Base-by-base conservation (phyloP, 2,113 vertebrate species). In the Labeo catla region DNA sequence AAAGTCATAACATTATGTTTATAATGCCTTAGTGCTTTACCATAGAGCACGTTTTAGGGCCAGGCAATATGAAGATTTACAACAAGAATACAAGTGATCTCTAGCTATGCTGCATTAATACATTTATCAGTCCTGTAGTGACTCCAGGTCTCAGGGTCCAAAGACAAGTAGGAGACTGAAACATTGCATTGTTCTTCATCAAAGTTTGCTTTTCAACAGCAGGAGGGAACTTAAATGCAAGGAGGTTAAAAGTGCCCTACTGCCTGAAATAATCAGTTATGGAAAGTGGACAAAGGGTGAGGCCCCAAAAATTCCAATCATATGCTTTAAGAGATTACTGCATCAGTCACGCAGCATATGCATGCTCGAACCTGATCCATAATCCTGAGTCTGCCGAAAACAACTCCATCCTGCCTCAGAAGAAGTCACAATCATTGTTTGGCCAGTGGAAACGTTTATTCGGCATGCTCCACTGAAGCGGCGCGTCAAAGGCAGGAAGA, bases 401-500 rank as follows among this genome's bases (percentile, higher is more conserved):
- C 2, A 54, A 36, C 76, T 84, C 34, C 11, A 36, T 36, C 34
- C 72, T 82, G 87, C 76, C 84, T 86, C 83, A 81, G 70, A 78
- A 83, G 78, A 43, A 78, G 39, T 87, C 63, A 57, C 47, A 87
- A 73, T 89, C 74, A 81, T 78, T 81, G 84, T 88, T 90, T 86
- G 61, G 54, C 74, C 70, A 88, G 82, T 74, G 86, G 81, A 87
- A 87, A 86, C 73, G 52, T 86, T 86, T 85, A 86, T 84, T 77
- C 85, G 68, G 79, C n/a, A 1, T 3, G 23, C 86, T 88, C 52
- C 70, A 77, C 54, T 65, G n/a, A 81, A 23, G 6, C 45, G 13
- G 65, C 12, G 43, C 72, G 13, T 68, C 66, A 90, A 91, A 89
- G 84, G 66, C 90, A 91, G 91, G 90, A 91, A 90, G 87, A 57